Evolutionary conservation across 2,888 invertebrate genomes (phyloP), one percentile per base, ranked within the genome.

Genomic region (Watsonalla binaria): DNA sequence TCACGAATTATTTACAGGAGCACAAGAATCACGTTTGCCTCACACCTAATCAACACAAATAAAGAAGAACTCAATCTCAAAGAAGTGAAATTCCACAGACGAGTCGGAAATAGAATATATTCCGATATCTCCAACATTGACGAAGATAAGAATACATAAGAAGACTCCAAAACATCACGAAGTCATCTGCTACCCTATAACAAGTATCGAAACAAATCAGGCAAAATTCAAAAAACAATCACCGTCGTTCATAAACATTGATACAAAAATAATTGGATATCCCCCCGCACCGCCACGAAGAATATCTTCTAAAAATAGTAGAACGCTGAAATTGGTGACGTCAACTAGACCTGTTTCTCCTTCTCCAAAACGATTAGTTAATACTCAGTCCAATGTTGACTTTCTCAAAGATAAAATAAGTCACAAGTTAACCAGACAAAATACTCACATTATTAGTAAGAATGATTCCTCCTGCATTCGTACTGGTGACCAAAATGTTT

Each of bases 41-140:
- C 80, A 86, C 83, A 78, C 60, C 71, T 89, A 87, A 88, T 78
- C 70, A 70, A 62, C 60, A 65, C 55, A 68, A 67, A 56, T 47
- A 14, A 58, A 60, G 72, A 67, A 71, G 66, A 72, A 61, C 69
- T 63, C 66, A 62, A 70, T 78, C 70, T 81, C 78, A 85, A 74
- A 62, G 60, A 69, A 76, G 82, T 87, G 75, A 81, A 78, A 79
- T 86, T 93, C 91, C 93, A 88, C 94, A 95, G 95, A 95, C 92
- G 93, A 94, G 77, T 90, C 94, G 72, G 94, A 94, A 89, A 94
- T 96, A 79, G 95, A 96, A 91, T 96, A 95, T 84, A 94, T 95
- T 84, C 95, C 96, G 75, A 94, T 96, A 73, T 94, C 96, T 62
- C 94, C 95, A 51, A 96, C 95, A 64, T 87, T 96, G 76, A 96